phyloP scores from a whole-genome alignment of 2,113 vertebrate genomes.

The Oreotrochilus melanogaster region DNA sequence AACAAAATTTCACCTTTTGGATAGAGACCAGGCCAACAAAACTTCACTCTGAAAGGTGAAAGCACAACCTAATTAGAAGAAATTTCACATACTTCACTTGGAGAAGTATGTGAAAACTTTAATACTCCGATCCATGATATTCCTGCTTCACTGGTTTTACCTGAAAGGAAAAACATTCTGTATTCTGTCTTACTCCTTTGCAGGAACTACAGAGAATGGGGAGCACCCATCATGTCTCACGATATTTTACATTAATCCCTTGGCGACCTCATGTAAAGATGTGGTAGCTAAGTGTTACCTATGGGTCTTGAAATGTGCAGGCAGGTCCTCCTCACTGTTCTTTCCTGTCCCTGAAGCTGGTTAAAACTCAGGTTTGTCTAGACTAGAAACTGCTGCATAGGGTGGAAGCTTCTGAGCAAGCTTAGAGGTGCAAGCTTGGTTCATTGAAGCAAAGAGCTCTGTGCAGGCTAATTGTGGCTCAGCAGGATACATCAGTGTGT shows the following conservation, averaged over 20 bases:
- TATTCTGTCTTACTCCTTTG: background rate
- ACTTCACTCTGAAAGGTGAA: background rate
- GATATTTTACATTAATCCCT: constrained; percentile 50
- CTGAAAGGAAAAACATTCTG: background rate
- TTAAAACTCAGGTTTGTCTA: background rate
- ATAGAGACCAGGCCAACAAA: background rate
- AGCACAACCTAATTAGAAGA: background rate
- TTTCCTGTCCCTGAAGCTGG: background rate
- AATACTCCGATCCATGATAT: background rate
- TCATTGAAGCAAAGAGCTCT: background rate
- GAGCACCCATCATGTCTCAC: background rate
- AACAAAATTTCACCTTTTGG: constrained; percentile 1
- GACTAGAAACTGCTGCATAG: background rate
- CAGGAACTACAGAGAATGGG: background rate
- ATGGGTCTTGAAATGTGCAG: constrained; percentile 32
- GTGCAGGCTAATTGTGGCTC: background rate
- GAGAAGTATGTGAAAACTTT: background rate
- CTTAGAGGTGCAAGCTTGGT: background rate
- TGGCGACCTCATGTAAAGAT: constrained; percentile 12
- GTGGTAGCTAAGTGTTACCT: constrained; percentile 34
- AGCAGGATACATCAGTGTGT: background rate
- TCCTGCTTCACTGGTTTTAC: background rate
- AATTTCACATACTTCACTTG: background rate
- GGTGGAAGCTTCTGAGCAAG: background rate
- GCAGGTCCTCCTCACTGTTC: background rate